These are phyloP conservation scores for Enteromius argenteus DNA, from an alignment of 2,797 vertebrate genomes.

Conservation along the genomic window DNA sequence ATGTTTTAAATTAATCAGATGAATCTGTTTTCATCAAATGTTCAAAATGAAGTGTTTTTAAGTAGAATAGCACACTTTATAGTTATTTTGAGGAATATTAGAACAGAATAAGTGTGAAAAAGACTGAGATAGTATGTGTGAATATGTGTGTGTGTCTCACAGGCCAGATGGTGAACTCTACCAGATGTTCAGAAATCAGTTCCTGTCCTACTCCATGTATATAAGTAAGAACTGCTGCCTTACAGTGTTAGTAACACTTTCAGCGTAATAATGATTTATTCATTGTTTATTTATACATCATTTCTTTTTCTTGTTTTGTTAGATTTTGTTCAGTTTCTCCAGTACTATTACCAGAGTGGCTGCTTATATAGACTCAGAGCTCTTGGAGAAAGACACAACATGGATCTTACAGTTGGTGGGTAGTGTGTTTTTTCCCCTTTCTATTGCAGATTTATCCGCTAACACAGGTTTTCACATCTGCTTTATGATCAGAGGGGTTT, in stretches of 20 bases:
- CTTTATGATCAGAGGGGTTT: constrained; percentile 87
- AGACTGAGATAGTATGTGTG: background rate
- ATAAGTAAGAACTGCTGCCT: constrained; percentile 82
- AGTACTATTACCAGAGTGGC: constrained; percentile 98
- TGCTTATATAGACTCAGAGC: constrained; percentile 92
- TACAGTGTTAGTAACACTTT: background rate
- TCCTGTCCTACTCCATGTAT: constrained; percentile 93
- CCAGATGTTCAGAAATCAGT: constrained; percentile 97
- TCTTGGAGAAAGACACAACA: constrained; percentile 93
- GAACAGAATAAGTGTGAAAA: background rate
- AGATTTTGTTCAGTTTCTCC: constrained; percentile 97
- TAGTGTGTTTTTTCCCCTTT: background rate
- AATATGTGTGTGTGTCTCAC: constrained; percentile 46
- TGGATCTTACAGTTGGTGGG: constrained; percentile 97
- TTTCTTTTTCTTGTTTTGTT: constrained; percentile 27
- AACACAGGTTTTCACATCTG: background rate
- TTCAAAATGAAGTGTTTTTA: background rate
- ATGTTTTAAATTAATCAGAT: background rate
- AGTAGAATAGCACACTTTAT: background rate
- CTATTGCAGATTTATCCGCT: background rate
- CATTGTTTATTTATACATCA: background rate
- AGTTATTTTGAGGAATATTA: background rate
- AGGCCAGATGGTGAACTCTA: constrained; percentile 96
- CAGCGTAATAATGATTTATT: background rate
- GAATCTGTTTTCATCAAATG: background rate